Percentiles rank a stretch among this genome's conserved stretches.
Evolutionary conservation across 2,797 vertebrate species (phyloP).

Genomic region (Psittacula echo): DNA sequence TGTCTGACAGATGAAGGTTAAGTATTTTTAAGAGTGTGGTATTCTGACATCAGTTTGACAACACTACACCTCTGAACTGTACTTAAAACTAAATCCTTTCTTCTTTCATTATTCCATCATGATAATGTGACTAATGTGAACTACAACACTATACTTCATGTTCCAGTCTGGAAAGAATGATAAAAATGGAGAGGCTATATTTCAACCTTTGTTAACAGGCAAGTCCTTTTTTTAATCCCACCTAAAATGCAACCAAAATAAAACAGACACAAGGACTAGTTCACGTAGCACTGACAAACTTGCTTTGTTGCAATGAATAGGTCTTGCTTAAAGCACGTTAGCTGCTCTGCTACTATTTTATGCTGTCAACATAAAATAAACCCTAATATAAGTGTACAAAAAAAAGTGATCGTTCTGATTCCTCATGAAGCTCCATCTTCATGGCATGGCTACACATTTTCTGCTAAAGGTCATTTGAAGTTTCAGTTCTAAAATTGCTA

Average conservation of each 20-base stretch:
- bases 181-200: slow-evolving; percentile 6
- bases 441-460: not conserved
- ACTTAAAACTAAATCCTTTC: slow-evolving; percentile 29
- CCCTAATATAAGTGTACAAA: not conserved
- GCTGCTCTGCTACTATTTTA: not conserved
- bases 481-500: not conserved
- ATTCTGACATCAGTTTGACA: slow-evolving; percentile 72
- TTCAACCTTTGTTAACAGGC: not conserved
- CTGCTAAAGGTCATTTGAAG: not conserved
- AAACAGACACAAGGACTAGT: not conserved
- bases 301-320: not conserved
- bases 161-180: slow-evolving; percentile 44
- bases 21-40: slow-evolving; percentile 66
- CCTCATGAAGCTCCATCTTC: not conserved
- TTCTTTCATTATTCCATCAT: slow-evolving; percentile 68
- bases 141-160: slow-evolving; percentile 52
- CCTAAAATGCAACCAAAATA: not conserved
- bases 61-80: slow-evolving; percentile 69
- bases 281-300: not conserved
- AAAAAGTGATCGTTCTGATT: not conserved
- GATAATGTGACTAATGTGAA: slow-evolving; percentile 58
- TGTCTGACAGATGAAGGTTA: slow-evolving; percentile 72
- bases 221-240: not conserved
- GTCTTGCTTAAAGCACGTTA: not conserved
- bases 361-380: not conserved